Evolutionary conservation across 2,888 invertebrate species (phyloP).

Genomic region (Meloe dianella): DNA sequence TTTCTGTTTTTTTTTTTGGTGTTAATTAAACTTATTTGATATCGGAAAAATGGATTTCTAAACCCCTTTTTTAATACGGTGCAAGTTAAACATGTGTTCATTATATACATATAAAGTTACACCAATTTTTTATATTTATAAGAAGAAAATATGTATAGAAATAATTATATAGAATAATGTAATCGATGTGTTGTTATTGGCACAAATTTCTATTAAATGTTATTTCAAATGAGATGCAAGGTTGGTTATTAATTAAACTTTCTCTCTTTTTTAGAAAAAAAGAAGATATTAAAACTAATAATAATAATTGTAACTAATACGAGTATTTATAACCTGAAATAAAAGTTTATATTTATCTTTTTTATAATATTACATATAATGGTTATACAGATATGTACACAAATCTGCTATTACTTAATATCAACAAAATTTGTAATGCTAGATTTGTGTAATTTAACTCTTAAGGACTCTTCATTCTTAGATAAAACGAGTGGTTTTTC

Average conservation of each 20-base stretch:
- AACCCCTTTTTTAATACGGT: constrained; percentile 31
- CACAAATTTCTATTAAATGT: constrained; percentile 16
- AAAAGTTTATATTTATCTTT: constrained; percentile 3
- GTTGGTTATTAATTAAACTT: constrained; percentile 32
- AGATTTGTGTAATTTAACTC: neutral
- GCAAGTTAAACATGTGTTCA: constrained; percentile 39
- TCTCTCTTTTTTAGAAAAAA: neutral
- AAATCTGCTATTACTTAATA: constrained; percentile 2
- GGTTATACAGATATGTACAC: neutral
- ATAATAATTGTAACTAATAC: constrained; percentile 5
- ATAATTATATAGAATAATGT: constrained; percentile 16
- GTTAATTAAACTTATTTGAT: too few relatives aligned
- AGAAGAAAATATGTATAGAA: neutral
- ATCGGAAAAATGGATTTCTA: neutral
- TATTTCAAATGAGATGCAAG: constrained; percentile 35
- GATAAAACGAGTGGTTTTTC: neutral
- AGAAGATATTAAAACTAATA: neutral
- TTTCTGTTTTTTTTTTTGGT: too few relatives aligned
- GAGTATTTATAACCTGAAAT: neutral
- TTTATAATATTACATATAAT: neutral
- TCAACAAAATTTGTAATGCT: neutral
- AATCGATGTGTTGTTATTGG: constrained; percentile 17
- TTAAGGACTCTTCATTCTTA: neutral
- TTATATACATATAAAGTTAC: constrained; percentile 34
- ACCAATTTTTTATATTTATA: constrained; percentile 37